These are phyloP conservation scores for Gadopsis bispinosus DNA, from an alignment of 2,797 vertebrate species.

Conservation along the genomic window DNA sequence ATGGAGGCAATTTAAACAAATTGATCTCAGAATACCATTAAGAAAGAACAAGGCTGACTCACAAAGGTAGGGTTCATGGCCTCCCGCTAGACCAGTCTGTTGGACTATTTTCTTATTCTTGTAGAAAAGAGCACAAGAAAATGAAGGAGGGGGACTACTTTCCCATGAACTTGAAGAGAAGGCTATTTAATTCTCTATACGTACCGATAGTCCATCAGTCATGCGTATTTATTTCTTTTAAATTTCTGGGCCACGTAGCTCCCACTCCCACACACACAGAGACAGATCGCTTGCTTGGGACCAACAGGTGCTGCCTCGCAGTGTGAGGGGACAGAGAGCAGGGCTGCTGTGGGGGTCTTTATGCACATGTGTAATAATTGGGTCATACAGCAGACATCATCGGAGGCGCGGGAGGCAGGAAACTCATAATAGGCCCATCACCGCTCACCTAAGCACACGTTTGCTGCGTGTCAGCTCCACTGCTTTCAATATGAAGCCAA, in stretches of 20 bases:
- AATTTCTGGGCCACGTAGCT: slow-evolving; percentile 13
- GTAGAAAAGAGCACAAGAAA: slow-evolving; percentile 27
- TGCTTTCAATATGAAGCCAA: slow-evolving; percentile 56
- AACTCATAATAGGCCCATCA: slow-evolving; percentile 76
- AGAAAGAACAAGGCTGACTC: slow-evolving; percentile 72
- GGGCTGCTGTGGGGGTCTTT: slow-evolving; percentile 14
- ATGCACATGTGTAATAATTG: slow-evolving; percentile 63
- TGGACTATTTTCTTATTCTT: slow-evolving; percentile 28
- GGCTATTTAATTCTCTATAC: slow-evolving; percentile 46
- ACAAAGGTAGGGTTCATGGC: slow-evolving; percentile 66
- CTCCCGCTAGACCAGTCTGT: slow-evolving; percentile 46
- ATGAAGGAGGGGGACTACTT: slow-evolving; percentile 29
- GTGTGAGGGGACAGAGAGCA: slow-evolving; percentile 66
- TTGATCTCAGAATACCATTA: slow-evolving; percentile 85
- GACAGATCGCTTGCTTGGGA: slow-evolving; percentile 38
- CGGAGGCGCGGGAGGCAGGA: slow-evolving; percentile 80
- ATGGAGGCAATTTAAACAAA: slow-evolving; percentile 85
- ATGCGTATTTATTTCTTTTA: slow-evolving; percentile 27
- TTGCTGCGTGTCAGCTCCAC: slow-evolving; percentile 60
- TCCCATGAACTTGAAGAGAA: slow-evolving; percentile 58
- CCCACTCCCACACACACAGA: slow-evolving; percentile 1
- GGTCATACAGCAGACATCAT: slow-evolving; percentile 69
- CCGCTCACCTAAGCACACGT: slow-evolving; percentile 65
- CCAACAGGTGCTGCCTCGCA: slow-evolving; percentile 73
- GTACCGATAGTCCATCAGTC: slow-evolving; percentile 8